Evolutionary conservation across 2,888 invertebrate genomes (phyloP), one percentile per base, ranked within the genome.

Genomic region (Galeopsomyia nigrocyanea): DNA sequence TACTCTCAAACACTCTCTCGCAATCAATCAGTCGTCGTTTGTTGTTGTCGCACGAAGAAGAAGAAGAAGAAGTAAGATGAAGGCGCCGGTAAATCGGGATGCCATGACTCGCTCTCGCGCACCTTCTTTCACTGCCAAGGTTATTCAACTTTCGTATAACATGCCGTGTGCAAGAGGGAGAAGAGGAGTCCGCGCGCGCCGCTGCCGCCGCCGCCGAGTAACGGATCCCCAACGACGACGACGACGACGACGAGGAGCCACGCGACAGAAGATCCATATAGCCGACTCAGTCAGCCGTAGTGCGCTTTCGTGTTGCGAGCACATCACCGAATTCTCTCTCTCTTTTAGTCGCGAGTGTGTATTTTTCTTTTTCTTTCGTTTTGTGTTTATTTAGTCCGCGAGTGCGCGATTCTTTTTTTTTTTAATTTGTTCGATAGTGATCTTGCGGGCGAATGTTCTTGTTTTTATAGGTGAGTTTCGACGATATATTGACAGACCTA

Each of bases 391-490:
- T 17, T 31, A 16, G 17, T 17, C 26, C 17, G 53, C 19, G 53
- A 53, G 17, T 19, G 53, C 16, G 21, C 16, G 14, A 13, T 57
- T 21, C 13, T 53, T 21, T 60, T 17, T 16, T 19, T 22, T 56
- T 55, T 22, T 0, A n/a, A 13, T 26, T 65, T 10, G 21, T 56
- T 64, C 64, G 56, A 60, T 60, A 55, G 60, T 51, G 46, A 2
- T 19, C 46, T 46, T 16, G 14, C 26, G 16, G 47, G 56, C 67
- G 73, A 56, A 73, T 73, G 73, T 58, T 56, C 22, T 21, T 19
- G 19, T 65, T 73, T 61, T 60, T 62, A 16, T 57, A 73, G 73
- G 68, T 73, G 61, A 73, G 68, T 69, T 56, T 57, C n/a, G 10
- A 47, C 14, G 50, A 46, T 13, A 21, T 17, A 5, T 39, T 39